Conservation (phyloP, 2,113 vertebrate species). For the Catharus minimus region DNA sequence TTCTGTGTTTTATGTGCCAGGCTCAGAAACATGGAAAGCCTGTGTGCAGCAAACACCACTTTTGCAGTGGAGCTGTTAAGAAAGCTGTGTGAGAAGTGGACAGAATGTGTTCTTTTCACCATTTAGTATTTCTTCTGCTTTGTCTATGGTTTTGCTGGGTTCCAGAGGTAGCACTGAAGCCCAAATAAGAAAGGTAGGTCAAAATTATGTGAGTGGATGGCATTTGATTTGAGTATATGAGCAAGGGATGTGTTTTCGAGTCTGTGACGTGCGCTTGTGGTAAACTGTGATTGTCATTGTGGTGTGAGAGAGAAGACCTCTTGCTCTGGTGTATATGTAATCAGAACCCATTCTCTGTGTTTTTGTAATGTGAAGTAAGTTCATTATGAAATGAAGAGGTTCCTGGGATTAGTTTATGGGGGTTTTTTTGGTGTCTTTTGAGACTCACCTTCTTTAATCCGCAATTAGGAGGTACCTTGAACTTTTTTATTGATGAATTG, state of each 20-base stretch:
- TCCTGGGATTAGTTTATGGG: too few relatives aligned
- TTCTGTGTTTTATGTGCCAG: background rate
- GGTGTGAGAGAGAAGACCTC: background rate
- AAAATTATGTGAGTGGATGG: rapidly evolving
- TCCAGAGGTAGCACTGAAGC: conserved; percentile 76
- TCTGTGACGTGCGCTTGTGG: background rate
- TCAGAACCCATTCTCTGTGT: too few relatives aligned
- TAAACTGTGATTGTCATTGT: background rate
- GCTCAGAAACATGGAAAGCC: conserved; percentile 72
- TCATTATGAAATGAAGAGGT: too few relatives aligned
- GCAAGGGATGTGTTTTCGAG: rapidly evolving
- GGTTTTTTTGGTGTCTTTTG: too few relatives aligned
- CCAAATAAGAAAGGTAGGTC: conserved; percentile 85
- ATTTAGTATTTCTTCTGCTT: conserved; percentile 79
- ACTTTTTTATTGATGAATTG: too few relatives aligned
- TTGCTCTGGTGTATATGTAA: background rate
- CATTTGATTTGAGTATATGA: background rate
- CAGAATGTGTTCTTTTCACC: conserved; percentile 86
- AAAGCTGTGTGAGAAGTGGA: conserved; percentile 28
- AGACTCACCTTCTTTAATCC: too few relatives aligned
- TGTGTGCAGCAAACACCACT: conserved; percentile 75
- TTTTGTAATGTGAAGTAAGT: too few relatives aligned
- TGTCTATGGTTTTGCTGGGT: conserved; percentile 88
- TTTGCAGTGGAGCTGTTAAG: conserved; percentile 84
- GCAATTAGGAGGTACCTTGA: background rate